Conservation (phyloP, 2,888 invertebrate species). For the Mythimna ferrago region DNA sequence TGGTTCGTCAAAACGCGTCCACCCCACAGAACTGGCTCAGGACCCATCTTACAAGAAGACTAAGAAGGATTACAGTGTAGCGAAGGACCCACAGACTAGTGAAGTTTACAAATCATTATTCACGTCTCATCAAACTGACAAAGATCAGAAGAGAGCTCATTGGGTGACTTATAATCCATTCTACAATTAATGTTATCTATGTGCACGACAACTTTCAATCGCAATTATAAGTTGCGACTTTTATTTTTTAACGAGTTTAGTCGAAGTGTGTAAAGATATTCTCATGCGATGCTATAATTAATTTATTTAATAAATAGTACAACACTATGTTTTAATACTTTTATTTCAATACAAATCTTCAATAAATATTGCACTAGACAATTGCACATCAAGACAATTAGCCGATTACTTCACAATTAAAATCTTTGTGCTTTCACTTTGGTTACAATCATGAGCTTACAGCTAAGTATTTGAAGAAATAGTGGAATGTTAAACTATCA, state of each 20-base stretch:
- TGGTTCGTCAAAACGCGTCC: constrained; percentile 84
- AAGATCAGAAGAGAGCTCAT: constrained; percentile 97
- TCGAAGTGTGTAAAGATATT: background rate
- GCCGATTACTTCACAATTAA: constrained; percentile 50
- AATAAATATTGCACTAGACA: constrained; percentile 76
- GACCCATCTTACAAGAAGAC: constrained; percentile 95
- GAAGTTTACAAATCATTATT: constrained; percentile 99
- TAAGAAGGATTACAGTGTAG: constrained; percentile 95
- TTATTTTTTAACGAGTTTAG: no score
- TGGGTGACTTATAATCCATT: constrained; percentile 99
- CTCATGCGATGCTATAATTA: constrained; percentile 22
- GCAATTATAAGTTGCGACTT: background rate
- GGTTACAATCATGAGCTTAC: constrained; percentile 52
- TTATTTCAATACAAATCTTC: constrained; percentile 47
- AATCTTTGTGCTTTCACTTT: constrained; percentile 70
- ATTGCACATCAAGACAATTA: constrained; percentile 69
- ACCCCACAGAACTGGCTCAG: constrained; percentile 81
- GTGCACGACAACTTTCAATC: background rate
- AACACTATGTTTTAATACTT: constrained; percentile 29
- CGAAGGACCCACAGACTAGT: constrained; percentile 96
- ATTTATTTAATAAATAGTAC: constrained; percentile 39
- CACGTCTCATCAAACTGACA: constrained; percentile 96
- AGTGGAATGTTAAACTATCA: constrained; percentile 50
- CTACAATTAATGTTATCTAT: constrained; percentile 92
- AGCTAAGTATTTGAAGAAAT: constrained; percentile 28